Evolutionary conservation across 2,113 vertebrate genomes (phyloP).

Genomic region (Ophiodon elongatus): DNA sequence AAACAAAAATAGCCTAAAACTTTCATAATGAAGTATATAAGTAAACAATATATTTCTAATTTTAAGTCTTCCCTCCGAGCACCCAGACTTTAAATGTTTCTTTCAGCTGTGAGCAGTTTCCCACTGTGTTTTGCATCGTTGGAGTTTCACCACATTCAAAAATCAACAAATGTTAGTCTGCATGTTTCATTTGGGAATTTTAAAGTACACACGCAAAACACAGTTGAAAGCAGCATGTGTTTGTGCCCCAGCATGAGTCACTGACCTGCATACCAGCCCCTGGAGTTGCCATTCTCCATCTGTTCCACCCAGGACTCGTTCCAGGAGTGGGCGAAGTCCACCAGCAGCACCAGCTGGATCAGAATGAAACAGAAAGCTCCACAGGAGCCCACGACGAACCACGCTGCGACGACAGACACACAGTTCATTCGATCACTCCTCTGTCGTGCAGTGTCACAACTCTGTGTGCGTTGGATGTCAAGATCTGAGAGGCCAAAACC

Average conservation of each 20-base stretch:
- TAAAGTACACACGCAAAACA: not conserved
- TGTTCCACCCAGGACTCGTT: constrained; percentile 90
- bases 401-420: constrained; percentile 80
- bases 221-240: not conserved
- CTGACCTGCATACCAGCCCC: constrained; percentile 92
- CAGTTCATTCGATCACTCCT: not conserved
- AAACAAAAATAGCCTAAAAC: not conserved
- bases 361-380: constrained; percentile 92
- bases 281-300: constrained; percentile 90
- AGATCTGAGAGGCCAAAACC: not conserved
- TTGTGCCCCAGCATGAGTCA: not conserved
- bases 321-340: constrained; percentile 93
- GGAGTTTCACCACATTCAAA: not conserved
- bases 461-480: not conserved
- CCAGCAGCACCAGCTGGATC: constrained; percentile 93
- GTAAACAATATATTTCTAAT: not conserved
- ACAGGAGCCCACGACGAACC: constrained; percentile 87
- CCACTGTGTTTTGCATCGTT: not conserved
- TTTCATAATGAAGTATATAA: not conserved
- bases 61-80: not conserved
- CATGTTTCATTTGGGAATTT: not conserved
- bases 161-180: not conserved
- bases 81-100: not conserved
- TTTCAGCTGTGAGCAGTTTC: not conserved
- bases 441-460: not conserved